phyloP scores from a whole-genome alignment of 2,888 invertebrate species.

The Orchesellides sinensis region DNA sequence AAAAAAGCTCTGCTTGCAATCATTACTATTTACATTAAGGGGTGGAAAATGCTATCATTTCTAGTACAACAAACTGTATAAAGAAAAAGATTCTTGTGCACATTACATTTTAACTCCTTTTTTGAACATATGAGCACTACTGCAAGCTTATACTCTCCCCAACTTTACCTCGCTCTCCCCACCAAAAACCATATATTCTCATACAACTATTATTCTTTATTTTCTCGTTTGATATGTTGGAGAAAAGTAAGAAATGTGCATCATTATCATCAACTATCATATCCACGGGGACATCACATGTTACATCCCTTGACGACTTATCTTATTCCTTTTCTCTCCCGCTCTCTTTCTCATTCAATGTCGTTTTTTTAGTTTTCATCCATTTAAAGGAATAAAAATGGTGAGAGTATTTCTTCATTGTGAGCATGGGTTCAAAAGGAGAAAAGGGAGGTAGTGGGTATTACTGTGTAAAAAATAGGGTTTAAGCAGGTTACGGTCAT shows the following conservation, averaged over 20 bases:
- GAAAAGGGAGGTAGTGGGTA: too few relatives aligned
- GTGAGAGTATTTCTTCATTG: too few relatives aligned
- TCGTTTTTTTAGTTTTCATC: too few relatives aligned
- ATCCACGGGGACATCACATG: conserved; percentile 2
- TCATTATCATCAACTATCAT: conserved; percentile 15
- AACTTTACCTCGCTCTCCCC: not conserved
- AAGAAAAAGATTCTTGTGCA: not conserved
- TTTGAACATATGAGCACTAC: not conserved
- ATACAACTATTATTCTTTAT: too few relatives aligned
- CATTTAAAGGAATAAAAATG: too few relatives aligned
- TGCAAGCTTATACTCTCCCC: not conserved
- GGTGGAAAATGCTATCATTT: conserved; percentile 4
- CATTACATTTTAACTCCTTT: not conserved
- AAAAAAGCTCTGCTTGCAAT: conserved; percentile 23
- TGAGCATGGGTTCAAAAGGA: too few relatives aligned
- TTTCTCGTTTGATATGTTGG: not conserved
- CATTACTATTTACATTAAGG: conserved; percentile 26
- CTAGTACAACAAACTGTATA: not conserved
- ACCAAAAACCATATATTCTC: too few relatives aligned
- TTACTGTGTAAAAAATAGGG: too few relatives aligned
- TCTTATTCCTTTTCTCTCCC: not conserved
- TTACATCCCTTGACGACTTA: conserved; percentile 17
- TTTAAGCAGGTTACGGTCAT: too few relatives aligned
- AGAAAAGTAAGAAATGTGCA: not conserved
- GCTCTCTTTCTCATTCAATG: too few relatives aligned